These are phyloP conservation scores for Xenopus borealis DNA, from an alignment of 2,113 vertebrate species.

Conservation along the genomic window DNA sequence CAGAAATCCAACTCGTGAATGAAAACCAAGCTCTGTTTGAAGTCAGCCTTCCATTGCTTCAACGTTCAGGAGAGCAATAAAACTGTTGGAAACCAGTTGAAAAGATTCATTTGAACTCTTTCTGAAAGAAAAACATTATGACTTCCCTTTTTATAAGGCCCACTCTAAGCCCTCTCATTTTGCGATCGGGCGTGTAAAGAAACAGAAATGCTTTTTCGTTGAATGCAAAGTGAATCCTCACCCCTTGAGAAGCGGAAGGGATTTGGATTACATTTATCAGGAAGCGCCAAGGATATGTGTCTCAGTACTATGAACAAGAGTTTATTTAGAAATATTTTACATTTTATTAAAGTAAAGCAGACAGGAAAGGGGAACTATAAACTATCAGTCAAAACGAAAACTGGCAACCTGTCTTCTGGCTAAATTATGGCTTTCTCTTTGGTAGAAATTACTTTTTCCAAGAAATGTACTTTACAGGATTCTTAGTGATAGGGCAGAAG, in stretches of 20 bases:
- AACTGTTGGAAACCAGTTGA: conserved; percentile 16
- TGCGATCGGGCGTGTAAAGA: conserved; percentile 7
- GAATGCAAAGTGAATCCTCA: conserved; percentile 38
- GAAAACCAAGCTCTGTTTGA: conserved; percentile 27
- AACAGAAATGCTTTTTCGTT: conserved; percentile 15
- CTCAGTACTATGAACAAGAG: conserved; percentile 58
- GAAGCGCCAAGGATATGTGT: conserved; percentile 57
- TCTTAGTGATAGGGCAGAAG: conserved; percentile 5
- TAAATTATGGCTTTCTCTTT: conserved; percentile 60
- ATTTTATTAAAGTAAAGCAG: conserved; percentile 66
- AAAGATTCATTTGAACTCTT: conserved; percentile 32
- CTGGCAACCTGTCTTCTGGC: conserved; percentile 53
- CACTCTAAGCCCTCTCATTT: conserved; percentile 22
- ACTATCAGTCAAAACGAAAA: conserved; percentile 60
- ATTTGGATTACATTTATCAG: conserved; percentile 49
- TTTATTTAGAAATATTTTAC: conserved; percentile 68
- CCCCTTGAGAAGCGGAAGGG: conserved; percentile 44
- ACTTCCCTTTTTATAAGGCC: too few relatives aligned
- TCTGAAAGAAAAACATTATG: conserved; percentile 33
- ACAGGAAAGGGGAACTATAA: conserved; percentile 68
- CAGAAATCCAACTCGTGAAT: conserved; percentile 1
- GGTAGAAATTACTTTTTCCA: conserved; percentile 49
- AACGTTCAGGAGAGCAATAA: conserved; percentile 23
- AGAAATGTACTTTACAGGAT: conserved; percentile 52
- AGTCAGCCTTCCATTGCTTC: conserved; percentile 11